These are phyloP conservation scores for Pangasius larnaudii DNA, from an alignment of 2,797 vertebrate genomes.

Conservation along the genomic window DNA sequence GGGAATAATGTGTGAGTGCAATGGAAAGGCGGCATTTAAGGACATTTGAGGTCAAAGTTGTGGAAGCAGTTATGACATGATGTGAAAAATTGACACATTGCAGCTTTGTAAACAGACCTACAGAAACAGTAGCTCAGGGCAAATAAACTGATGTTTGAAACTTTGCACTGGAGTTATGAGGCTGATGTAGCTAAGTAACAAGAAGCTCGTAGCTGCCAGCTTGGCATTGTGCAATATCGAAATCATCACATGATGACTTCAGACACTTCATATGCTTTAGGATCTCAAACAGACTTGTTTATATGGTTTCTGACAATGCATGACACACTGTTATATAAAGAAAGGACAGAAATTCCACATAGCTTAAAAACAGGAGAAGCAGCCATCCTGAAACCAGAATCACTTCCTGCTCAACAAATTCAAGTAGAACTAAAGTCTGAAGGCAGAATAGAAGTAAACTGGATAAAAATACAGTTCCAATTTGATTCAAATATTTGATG, in stretches of 20 bases:
- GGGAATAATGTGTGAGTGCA: too few relatives aligned
- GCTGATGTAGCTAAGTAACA: background rate
- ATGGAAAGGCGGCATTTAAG: background rate
- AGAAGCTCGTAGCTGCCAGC: background rate
- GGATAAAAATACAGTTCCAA: background rate
- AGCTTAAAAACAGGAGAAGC: background rate
- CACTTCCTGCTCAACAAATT: background rate
- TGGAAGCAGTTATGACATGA: background rate
- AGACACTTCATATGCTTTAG: background rate
- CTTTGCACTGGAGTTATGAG: background rate
- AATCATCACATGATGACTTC: background rate
- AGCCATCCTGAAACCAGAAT: background rate
- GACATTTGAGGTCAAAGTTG: background rate
- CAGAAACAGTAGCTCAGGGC: background rate
- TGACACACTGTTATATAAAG: background rate
- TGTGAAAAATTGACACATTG: background rate
- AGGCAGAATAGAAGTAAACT: background rate
- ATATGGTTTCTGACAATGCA: background rate
- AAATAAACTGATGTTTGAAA: background rate
- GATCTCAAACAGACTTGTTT: background rate
- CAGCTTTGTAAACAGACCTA: conserved; percentile 58
- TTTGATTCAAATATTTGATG: background rate
- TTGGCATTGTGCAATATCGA: background rate
- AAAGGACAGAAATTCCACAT: background rate
- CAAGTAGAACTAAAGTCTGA: background rate